A percentile compares a stretch with the other conserved stretches of the same genome.
These are phyloP conservation scores for Trematomus loennbergii DNA, from an alignment of 2,113 vertebrate genomes.

Conservation along the genomic window DNA sequence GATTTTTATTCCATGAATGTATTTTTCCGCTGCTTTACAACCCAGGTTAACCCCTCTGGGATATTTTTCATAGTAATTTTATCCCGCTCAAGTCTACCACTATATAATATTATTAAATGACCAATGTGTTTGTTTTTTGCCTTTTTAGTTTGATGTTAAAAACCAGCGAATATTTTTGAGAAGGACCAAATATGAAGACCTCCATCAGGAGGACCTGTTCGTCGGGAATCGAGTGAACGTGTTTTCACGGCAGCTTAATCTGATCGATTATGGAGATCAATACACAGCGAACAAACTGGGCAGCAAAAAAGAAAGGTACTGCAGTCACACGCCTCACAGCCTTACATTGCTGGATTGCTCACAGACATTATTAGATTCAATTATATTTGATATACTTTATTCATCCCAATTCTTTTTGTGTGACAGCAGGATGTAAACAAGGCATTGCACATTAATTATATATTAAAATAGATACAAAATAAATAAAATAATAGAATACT, in stretches of 20 bases:
- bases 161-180: constrained; percentile 91
- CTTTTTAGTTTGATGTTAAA: constrained; percentile 92
- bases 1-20: no score
- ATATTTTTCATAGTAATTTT: not conserved
- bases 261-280: constrained; percentile 93
- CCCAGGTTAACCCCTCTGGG: not conserved
- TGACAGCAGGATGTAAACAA: no score
- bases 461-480: no score
- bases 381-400: no score
- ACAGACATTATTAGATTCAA: not conserved
- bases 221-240: constrained; percentile 92
- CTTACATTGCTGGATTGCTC: not conserved
- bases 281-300: constrained; percentile 93
- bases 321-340: not conserved
- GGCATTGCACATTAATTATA: no score
- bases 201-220: constrained; percentile 91
- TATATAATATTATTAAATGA: not conserved
- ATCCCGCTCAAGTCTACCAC: no score
- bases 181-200: constrained; percentile 88
- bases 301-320: constrained; percentile 93
- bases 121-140: constrained; percentile 12
- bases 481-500: no score
- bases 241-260: constrained; percentile 91
- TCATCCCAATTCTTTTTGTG: no score
- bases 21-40: not conserved